A percentile compares a stretch with the other conserved stretches of the same genome.
These are phyloP conservation scores for Harpagus bidentatus DNA, from an alignment of 2,113 vertebrate species.

Conservation along the genomic window DNA sequence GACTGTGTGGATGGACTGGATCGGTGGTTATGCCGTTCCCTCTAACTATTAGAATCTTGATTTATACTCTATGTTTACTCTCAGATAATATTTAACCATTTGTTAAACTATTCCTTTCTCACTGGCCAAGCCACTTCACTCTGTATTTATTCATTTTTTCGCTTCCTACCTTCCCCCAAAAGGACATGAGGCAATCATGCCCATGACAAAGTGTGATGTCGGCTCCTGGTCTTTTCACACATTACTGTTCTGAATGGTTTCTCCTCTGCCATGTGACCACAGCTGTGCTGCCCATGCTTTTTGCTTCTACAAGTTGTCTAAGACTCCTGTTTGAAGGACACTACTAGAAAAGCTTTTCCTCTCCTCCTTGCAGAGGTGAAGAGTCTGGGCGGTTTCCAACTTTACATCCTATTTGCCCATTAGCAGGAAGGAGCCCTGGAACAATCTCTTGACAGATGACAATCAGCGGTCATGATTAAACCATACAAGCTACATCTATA, in stretches of 20 bases:
- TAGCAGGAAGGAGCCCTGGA: neutral
- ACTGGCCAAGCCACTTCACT: neutral
- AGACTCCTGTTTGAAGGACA: neutral
- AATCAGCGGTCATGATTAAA: neutral
- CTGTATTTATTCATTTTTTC: neutral
- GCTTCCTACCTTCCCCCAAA: neutral
- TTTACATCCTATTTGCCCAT: neutral
- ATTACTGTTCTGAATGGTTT: neutral
- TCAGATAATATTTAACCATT: neutral
- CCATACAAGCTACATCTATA: neutral
- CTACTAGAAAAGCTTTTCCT: neutral
- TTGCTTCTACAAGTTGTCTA: neutral
- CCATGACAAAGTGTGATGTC: neutral
- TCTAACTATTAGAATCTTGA: neutral
- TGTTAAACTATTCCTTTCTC: neutral
- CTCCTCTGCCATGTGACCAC: neutral
- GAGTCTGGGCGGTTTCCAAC: neutral
- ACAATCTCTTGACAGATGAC: neutral
- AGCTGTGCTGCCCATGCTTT: neutral
- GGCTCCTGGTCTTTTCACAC: neutral
- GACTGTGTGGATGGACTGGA: neutral
- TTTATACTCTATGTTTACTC: neutral
- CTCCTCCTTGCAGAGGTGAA: neutral
- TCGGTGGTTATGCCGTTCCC: neutral
- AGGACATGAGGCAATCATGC: neutral